Conservation (phyloP, 2,113 vertebrate species). For the Pseudopodoces humilis region DNA sequence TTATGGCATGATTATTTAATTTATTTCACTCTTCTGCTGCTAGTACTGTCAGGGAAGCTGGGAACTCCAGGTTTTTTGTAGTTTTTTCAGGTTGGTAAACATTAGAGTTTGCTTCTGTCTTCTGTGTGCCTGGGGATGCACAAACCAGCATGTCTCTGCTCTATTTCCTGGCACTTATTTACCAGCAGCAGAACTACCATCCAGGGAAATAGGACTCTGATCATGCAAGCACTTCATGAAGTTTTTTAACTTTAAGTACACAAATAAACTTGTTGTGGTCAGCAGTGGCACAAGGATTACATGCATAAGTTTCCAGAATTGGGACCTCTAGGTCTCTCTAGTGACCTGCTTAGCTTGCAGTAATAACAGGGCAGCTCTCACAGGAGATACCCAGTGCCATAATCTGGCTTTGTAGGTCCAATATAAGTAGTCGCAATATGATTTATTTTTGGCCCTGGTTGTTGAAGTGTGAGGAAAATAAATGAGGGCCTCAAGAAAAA, state of each 20-base stretch:
- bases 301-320: constrained; percentile 52
- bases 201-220: constrained; percentile 63
- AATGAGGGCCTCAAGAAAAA: not conserved
- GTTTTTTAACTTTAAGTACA: constrained; percentile 66
- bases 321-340: constrained; percentile 41
- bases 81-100: constrained; percentile 47
- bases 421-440: not conserved
- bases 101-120: constrained; percentile 44
- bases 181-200: constrained; percentile 53
- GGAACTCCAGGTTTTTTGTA: constrained; percentile 35
- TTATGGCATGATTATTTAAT: constrained; percentile 65
- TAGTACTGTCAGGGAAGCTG: constrained; percentile 20
- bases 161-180: constrained; percentile 66
- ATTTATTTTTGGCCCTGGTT: not conserved
- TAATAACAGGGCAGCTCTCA: constrained; percentile 38
- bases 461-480: not conserved
- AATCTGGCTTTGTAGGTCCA: not conserved
- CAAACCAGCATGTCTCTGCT: constrained; percentile 59
- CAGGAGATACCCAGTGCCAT: not conserved
- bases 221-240: constrained; percentile 59
- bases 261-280: constrained; percentile 64
- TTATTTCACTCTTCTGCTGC: constrained; percentile 56
- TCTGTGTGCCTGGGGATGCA: constrained; percentile 40
- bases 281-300: constrained; percentile 53
- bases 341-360: constrained; percentile 54